These are phyloP conservation scores for Cyanistes caeruleus DNA, from an alignment of 2,113 vertebrate genomes.

Conservation along the genomic window DNA sequence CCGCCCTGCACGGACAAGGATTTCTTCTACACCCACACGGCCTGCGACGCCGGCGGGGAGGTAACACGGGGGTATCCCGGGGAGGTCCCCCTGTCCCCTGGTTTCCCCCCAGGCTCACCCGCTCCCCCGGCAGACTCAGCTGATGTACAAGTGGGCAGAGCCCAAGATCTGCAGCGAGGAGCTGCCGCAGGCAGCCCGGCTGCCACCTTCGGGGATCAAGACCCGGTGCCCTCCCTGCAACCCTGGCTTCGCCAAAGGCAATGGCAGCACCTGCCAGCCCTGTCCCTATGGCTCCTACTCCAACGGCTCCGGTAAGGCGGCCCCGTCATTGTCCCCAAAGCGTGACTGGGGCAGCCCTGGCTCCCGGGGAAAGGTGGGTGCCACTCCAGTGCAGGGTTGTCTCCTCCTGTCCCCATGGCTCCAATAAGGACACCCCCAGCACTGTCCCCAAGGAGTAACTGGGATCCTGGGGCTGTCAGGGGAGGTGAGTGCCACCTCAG, in stretches of 20 bases:
- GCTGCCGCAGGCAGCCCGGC: conserved; percentile 68
- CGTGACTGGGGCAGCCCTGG: neutral
- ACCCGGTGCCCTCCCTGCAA: conserved; percentile 90
- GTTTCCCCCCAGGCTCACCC: neutral
- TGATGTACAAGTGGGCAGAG: conserved; percentile 95
- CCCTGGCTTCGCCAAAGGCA: conserved; percentile 88
- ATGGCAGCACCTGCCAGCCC: conserved; percentile 82
- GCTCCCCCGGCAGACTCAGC: conserved; percentile 81
- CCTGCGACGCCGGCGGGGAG: conserved; percentile 85
- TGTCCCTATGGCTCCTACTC: conserved; percentile 85
- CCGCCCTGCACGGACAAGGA: conserved; percentile 88
- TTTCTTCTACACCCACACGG: conserved; percentile 92
- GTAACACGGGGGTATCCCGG: conserved; percentile 38
- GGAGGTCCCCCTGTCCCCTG: neutral
- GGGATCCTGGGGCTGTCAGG: neutral
- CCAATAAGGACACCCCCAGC: neutral
- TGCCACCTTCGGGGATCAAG: conserved; percentile 85
- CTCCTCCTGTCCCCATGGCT: neutral
- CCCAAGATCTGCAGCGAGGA: conserved; percentile 90
- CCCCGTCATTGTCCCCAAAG: neutral
- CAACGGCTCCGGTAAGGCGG: conserved; percentile 85
- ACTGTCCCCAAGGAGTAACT: neutral
- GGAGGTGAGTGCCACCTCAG: neutral
- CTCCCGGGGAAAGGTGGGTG: neutral
- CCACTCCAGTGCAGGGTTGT: neutral